Conservation (phyloP, 37 sponge, comb jelly and placozoan species). For the Ianthella basta region DNA sequence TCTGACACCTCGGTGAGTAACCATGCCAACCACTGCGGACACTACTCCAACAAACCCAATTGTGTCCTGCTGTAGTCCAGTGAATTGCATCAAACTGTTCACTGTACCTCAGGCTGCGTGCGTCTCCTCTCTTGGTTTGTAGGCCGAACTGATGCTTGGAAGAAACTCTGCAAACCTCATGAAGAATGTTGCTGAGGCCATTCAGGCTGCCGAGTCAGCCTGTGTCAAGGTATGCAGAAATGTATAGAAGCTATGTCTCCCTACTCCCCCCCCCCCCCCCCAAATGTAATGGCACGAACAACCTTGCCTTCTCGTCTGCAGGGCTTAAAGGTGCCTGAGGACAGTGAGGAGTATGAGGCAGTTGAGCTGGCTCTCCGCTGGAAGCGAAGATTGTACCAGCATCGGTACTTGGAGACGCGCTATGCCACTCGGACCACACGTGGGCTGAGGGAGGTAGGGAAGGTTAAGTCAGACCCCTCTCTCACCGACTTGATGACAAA, state of each 20-base stretch:
- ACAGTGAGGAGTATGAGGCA: conserved; percentile 41
- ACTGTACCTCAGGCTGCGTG: background rate
- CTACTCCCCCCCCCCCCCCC: background rate
- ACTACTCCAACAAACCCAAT: background rate
- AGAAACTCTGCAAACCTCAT: conserved; percentile 93
- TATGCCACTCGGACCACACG: conserved; percentile 58
- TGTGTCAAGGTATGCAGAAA: conserved; percentile 81
- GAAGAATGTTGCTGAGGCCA: conserved; percentile 82
- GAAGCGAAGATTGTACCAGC: conserved; percentile 77
- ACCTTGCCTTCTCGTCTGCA: background rate
- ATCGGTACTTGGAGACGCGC: conserved; percentile 68
- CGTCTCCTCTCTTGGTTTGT: background rate
- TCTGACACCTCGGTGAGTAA: conserved; percentile 77
- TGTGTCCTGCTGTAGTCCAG: background rate
- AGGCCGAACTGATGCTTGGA: conserved; percentile 87
- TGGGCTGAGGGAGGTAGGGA: conserved; percentile 77
- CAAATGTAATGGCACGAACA: too few relatives aligned
- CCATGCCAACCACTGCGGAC: background rate
- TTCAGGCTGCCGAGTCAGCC: conserved; percentile 87
- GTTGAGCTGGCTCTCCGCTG: conserved; percentile 59
- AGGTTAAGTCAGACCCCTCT: conserved; percentile 21
- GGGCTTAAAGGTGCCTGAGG: conserved; percentile 44
- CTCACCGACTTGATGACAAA: conserved; percentile 7
- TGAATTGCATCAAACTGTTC: background rate
- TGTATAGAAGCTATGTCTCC: background rate